phyloP scores from a whole-genome alignment of 2,113 vertebrate genomes.

The Xiphorhynchus elegans region DNA sequence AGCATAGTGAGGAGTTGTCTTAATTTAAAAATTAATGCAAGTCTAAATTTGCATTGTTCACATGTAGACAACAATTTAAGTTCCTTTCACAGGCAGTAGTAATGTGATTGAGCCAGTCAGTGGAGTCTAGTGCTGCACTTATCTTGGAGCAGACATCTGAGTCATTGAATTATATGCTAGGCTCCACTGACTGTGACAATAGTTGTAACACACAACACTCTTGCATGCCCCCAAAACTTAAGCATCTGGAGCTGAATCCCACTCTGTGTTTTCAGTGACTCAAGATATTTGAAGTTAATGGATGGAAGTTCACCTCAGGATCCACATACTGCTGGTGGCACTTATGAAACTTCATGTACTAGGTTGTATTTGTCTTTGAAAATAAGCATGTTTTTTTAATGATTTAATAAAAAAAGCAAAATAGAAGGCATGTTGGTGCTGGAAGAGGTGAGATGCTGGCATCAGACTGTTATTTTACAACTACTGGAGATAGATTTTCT shows the following conservation, averaged over 20 bases:
- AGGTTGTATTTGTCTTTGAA: neutral
- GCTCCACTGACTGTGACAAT: neutral
- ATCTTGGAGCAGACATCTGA: neutral
- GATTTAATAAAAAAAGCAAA: neutral
- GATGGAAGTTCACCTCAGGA: neutral
- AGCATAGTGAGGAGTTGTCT: neutral
- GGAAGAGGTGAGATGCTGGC: neutral
- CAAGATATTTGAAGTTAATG: neutral
- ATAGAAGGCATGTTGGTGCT: neutral
- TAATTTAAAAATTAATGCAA: neutral
- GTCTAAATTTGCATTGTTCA: neutral
- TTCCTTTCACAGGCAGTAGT: neutral
- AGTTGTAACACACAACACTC: neutral
- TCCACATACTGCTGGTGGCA: rapidly evolving
- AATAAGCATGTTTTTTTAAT: neutral
- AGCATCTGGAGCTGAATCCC: neutral
- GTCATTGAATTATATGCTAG: neutral
- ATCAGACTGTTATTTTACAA: neutral
- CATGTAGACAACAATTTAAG: neutral
- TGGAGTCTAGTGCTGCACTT: rapidly evolving
- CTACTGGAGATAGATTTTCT: neutral
- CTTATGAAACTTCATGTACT: neutral
- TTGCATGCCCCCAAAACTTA: neutral
- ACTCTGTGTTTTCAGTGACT: neutral
- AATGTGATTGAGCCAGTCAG: neutral